Base-by-base conservation (phyloP, 2,888 invertebrate species). In the Thymelicus acteon region DNA sequence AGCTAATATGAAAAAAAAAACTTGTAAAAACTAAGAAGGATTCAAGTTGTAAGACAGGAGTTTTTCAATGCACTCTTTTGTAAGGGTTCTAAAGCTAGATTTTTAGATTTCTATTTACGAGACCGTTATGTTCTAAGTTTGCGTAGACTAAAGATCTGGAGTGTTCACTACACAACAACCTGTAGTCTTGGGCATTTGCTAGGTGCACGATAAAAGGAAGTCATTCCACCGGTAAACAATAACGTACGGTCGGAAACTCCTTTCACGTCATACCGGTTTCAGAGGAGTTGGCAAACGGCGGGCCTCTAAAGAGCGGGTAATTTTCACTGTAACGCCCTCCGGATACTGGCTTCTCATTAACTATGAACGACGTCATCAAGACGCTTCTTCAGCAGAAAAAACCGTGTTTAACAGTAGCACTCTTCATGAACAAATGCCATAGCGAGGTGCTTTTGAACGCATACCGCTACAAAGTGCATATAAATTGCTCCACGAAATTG, bases 311-410 rank as follows among this genome's bases (percentile, higher is more conserved):
- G 86, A 88, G 87, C 84, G 85, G 91, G 92, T 89, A 92, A 92
- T 93, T 92, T 92, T 83, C 84, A 81, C 81, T 78, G 86, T 84
- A 88, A 86, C 90, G 88, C 89, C 85, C 88, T 77, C 83, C 89
- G 91, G 91, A 91, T 91, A 91, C 91, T 87, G 83, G 85, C 84
- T 88, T 88, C 92, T 93, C 93, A 93, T 93, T 92, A 93, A 93
- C 89, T 93, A 93, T 93, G 92, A 92, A 92, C 89, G 88, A 80
- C 85, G 88, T 93, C 93, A 92, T 93, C 92, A 93, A 91, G 91
- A 86, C 84, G 87, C 90, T 88, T 92, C 91, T 91, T 91, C 87
- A 87, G 84, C 75, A 84, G 88, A 89, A 92, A 92, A 93, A 92
- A 90, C 86, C 84, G 78, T 85, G 83, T 87, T 91, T 86, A 90